Conservation (phyloP, 1,140 invertebrate species). For the Phenacoccus solenopsis region DNA sequence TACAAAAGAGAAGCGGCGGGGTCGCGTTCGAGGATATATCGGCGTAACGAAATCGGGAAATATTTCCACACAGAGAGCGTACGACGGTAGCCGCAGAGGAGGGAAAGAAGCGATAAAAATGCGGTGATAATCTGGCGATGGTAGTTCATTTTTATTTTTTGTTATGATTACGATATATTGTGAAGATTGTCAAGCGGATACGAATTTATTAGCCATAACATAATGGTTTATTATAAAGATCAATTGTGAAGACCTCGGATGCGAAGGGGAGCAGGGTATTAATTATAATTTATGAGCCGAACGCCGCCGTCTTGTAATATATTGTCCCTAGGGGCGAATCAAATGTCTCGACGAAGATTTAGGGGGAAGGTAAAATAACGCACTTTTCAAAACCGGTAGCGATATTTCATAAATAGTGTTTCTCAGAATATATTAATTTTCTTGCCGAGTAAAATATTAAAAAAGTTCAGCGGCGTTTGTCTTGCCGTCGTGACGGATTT, state of each 20-base stretch:
- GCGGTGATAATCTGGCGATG: constrained; percentile 8
- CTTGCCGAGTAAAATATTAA: too few species aligned
- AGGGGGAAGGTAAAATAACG: constrained; percentile 5
- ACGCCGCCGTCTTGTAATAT: constrained; percentile 16
- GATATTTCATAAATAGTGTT: constrained; percentile 14
- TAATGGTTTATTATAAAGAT: constrained; percentile 17
- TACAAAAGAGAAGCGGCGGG: background rate
- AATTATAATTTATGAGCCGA: constrained; percentile 16
- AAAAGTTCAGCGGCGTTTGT: too few species aligned
- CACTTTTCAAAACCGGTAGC: constrained; percentile 1
- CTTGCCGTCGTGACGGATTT: too few species aligned
- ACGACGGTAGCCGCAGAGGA: too few species aligned
- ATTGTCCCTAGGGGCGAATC: constrained; percentile 14
- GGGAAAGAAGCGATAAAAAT: background rate
- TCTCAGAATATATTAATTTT: constrained; percentile 4
- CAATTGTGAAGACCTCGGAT: constrained; percentile 12
- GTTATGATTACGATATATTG: constrained; percentile 18
- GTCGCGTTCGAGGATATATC: background rate
- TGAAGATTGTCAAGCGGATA: constrained; percentile 16
- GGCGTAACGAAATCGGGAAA: background rate
- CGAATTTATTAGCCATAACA: constrained; percentile 18
- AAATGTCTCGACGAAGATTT: constrained; percentile 7
- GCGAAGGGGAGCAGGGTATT: constrained; percentile 4
- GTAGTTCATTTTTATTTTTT: constrained; percentile 17
- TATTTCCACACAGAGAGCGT: background rate